These are phyloP conservation scores for Ceratitis capitata DNA, from an alignment of 1,140 invertebrate genomes.

Conservation along the genomic window DNA sequence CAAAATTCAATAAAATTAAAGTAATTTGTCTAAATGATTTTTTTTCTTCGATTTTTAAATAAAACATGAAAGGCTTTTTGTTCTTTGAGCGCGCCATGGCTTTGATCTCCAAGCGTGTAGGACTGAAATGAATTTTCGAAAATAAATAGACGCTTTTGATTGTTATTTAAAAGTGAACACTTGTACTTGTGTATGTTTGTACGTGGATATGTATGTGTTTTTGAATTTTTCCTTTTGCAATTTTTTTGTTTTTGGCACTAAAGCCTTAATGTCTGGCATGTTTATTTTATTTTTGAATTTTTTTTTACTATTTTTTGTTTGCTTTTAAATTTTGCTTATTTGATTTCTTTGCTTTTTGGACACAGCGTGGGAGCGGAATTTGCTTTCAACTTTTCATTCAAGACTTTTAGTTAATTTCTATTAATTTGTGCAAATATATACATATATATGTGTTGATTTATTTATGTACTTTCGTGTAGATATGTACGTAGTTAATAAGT, in stretches of 20 bases:
- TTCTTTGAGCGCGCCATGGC: not conserved
- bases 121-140: slow-evolving; percentile 26
- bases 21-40: slow-evolving; percentile 32
- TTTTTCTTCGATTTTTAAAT: not conserved
- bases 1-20: slow-evolving; percentile 25
- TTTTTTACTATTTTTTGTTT: not conserved
- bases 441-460: not conserved
- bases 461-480: no score
- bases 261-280: not conserved
- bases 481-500: no score
- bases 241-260: not conserved
- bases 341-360: not conserved
- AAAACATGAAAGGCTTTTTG: slow-evolving; percentile 23
- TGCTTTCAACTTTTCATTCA: not conserved
- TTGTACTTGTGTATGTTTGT: not conserved
- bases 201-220: no score
- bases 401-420: not conserved
- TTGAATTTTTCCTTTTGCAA: no score
- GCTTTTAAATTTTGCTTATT: not conserved
- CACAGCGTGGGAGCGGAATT: slow-evolving; percentile 6
- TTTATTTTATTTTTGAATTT: not conserved
- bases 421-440: not conserved
- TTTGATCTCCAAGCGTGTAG: slow-evolving; percentile 10
- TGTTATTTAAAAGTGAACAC: not conserved
- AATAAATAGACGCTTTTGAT: slow-evolving; percentile 21